Evolutionary conservation across 2,797 vertebrate species (phyloP).

Genomic region (Betta splendens): DNA sequence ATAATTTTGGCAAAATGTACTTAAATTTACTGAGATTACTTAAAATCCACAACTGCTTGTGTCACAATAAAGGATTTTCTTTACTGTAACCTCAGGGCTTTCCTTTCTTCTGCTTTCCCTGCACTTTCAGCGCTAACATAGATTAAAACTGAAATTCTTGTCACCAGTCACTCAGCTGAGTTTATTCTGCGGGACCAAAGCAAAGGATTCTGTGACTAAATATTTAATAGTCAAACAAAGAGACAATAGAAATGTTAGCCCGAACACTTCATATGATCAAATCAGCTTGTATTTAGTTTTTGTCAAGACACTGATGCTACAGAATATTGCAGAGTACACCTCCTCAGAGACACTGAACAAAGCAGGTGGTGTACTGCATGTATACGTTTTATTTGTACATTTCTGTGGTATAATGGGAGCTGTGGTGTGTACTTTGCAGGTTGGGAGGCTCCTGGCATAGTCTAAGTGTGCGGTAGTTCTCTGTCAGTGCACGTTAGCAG

Average conservation of each 20-base stretch:
- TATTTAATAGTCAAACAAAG: too few species aligned
- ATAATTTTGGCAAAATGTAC: too few species aligned
- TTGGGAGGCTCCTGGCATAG: constrained; percentile 29
- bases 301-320: too few species aligned
- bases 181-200: neutral
- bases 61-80: constrained; percentile 6
- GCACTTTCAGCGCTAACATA: neutral
- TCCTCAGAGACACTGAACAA: neutral
- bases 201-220: too few species aligned
- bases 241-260: too few species aligned
- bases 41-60: neutral
- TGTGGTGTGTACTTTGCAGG: constrained; percentile 5
- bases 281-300: too few species aligned
- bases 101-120: constrained; percentile 27
- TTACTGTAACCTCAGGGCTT: neutral
- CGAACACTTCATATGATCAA: too few species aligned
- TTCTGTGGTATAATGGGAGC: constrained; percentile 5
- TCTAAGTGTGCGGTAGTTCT: constrained; percentile 18
- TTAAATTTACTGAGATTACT: constrained; percentile 18
- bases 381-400: constrained; percentile 1
- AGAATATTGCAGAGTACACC: too few species aligned
- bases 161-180: neutral
- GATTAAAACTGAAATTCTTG: constrained; percentile 7
- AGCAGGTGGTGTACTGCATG: too few species aligned
- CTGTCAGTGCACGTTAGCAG: constrained; percentile 3